Percentiles rank a stretch among this genome's conserved stretches.
phyloP scores from a whole-genome alignment of 2,888 invertebrate species.

The Caenorhabditis imperialis region DNA sequence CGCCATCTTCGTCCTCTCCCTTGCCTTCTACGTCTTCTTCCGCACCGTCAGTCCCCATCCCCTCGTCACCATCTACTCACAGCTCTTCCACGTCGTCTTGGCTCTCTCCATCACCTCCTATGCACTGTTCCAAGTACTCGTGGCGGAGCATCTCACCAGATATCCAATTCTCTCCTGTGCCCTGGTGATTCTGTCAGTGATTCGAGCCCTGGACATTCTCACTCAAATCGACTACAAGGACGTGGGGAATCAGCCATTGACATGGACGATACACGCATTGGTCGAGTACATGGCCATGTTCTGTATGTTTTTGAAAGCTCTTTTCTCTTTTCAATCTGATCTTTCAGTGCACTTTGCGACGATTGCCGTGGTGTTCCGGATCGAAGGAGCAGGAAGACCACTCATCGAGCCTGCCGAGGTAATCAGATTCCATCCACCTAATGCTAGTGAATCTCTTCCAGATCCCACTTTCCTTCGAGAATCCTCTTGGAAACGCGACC shows the following conservation, averaged over 20 bases:
- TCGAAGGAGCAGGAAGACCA: conserved; percentile 43
- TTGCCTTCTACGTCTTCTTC: conserved; percentile 40
- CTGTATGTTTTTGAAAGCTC: conserved; percentile 14
- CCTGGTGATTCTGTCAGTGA: conserved; percentile 26
- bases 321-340: not conserved
- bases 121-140: conserved; percentile 48
- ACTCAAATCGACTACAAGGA: conserved; percentile 54
- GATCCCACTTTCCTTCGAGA: conserved; percentile 49
- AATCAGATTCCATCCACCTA: not conserved
- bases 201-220: conserved; percentile 42
- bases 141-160: conserved; percentile 30
- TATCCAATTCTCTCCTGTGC: conserved; percentile 33
- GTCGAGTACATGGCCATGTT: conserved; percentile 45
- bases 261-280: conserved; percentile 48
- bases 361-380: conserved; percentile 36
- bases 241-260: conserved; percentile 38
- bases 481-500: conserved; percentile 38
- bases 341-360: conserved; percentile 51
- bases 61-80: conserved; percentile 49
- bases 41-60: conserved; percentile 37
- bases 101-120: conserved; percentile 48
- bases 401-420: conserved; percentile 52
- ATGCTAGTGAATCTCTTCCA: conserved; percentile 1
- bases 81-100: conserved; percentile 46
- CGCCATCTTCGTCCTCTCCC: conserved; percentile 25